Evolutionary conservation across 1,140 invertebrate genomes (phyloP).

Genomic region (Papilio polyxenes): DNA sequence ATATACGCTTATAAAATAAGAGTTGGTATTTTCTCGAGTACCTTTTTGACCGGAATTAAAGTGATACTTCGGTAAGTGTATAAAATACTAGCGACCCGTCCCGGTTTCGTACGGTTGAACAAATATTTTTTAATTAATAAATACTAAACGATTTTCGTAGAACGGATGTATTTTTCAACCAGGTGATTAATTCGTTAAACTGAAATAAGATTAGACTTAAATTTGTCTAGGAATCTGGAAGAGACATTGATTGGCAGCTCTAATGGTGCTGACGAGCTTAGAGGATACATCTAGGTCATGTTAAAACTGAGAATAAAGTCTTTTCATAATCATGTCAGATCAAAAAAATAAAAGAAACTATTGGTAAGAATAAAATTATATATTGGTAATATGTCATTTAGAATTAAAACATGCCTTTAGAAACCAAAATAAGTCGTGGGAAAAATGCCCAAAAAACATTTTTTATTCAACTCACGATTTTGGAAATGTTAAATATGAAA

Average conservation of each 20-base stretch:
- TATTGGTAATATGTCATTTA: too few species aligned
- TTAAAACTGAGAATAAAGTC: background rate
- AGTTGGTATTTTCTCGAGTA: background rate
- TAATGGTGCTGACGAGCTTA: background rate
- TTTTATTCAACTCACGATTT: too few species aligned
- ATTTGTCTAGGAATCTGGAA: constrained; percentile 15
- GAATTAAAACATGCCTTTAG: too few species aligned
- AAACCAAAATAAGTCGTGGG: too few species aligned
- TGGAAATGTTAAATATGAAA: background rate
- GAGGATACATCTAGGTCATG: background rate
- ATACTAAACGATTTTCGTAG: background rate
- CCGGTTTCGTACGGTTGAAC: background rate
- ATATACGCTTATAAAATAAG: background rate
- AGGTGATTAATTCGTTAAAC: background rate
- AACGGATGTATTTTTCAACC: background rate
- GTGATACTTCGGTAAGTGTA: background rate
- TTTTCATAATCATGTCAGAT: background rate
- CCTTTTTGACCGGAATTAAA: constrained; percentile 10
- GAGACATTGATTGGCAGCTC: constrained; percentile 11
- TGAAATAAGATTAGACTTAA: background rate
- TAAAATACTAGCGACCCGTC: background rate
- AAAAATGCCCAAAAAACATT: too few species aligned
- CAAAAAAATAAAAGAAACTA: too few species aligned
- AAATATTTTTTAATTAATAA: background rate
- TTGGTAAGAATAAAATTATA: too few species aligned